phyloP scores from a whole-genome alignment of 2,888 invertebrate genomes.

The Parnassius mnemosyne region DNA sequence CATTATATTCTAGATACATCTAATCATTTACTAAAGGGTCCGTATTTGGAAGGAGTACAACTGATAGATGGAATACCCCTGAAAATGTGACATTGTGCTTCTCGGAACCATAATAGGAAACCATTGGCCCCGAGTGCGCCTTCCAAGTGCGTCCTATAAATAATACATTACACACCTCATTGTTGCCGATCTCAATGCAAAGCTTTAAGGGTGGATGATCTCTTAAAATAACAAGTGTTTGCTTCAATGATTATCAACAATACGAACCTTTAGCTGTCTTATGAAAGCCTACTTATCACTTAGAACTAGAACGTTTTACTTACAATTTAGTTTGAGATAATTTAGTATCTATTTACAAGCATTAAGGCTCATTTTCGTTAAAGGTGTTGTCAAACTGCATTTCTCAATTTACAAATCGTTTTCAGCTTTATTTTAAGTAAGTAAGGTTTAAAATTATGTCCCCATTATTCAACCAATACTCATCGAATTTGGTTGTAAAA shows the following conservation, averaged over 20 bases:
- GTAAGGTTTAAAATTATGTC: slow-evolving; percentile 34
- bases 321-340: slow-evolving; percentile 24
- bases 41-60: slow-evolving; percentile 32
- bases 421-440: slow-evolving; percentile 11
- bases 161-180: slow-evolving; percentile 77
- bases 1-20: too few species aligned
- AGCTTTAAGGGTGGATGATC: slow-evolving; percentile 79
- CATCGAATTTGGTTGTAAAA: slow-evolving; percentile 53
- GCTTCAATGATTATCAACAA: slow-evolving; percentile 81
- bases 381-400: background rate
- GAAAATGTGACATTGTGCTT: slow-evolving; percentile 44
- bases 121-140: slow-evolving; percentile 66
- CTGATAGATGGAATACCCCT: slow-evolving; percentile 64
- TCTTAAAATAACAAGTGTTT: slow-evolving; percentile 82
- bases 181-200: slow-evolving; percentile 66
- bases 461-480: slow-evolving; percentile 30
- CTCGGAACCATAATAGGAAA: slow-evolving; percentile 46
- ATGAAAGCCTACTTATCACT: slow-evolving; percentile 62
- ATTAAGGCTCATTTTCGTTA: slow-evolving; percentile 30
- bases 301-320: slow-evolving; percentile 33
- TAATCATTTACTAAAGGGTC: background rate
- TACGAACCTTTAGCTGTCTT: slow-evolving; percentile 76
- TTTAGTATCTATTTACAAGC: background rate
- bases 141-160: slow-evolving; percentile 77
- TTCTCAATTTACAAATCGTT: slow-evolving; percentile 23